phyloP scores from a whole-genome alignment of 2,113 vertebrate genomes.

The Dendrocopos noguchii region DNA sequence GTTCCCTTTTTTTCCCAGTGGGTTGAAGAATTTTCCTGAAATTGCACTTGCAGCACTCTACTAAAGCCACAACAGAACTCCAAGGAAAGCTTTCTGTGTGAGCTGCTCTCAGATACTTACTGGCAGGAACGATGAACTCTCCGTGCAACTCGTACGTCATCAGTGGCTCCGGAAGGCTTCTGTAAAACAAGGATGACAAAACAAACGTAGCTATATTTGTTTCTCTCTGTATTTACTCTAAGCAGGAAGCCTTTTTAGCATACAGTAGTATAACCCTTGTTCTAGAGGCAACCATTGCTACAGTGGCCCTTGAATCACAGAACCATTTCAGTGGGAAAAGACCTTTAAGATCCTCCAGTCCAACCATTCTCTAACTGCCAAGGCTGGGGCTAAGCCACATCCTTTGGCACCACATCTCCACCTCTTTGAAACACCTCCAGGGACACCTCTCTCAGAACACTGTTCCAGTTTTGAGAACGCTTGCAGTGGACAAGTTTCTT shows the following conservation, averaged over 20 bases:
- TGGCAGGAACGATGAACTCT: slow-evolving; percentile 93
- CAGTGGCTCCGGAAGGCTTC: slow-evolving; percentile 95
- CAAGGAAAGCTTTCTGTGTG: background rate
- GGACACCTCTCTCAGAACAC: too few relatives aligned
- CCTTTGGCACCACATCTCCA: too few relatives aligned
- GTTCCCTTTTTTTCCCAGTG: background rate
- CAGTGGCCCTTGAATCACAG: background rate
- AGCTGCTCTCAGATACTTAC: slow-evolving; percentile 79
- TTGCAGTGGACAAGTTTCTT: too few relatives aligned
- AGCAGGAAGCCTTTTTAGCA: background rate
- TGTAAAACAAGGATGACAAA: slow-evolving; percentile 70
- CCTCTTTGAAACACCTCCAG: too few relatives aligned
- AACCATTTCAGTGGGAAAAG: too few relatives aligned
- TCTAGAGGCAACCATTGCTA: background rate
- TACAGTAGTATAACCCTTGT: background rate
- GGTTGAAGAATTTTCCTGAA: background rate
- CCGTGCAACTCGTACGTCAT: slow-evolving; percentile 96
- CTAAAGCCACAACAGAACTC: background rate
- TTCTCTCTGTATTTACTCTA: background rate
- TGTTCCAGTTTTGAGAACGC: too few relatives aligned
- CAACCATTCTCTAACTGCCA: too few relatives aligned
- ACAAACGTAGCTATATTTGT: background rate
- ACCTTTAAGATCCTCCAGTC: too few relatives aligned
- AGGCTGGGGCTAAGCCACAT: too few relatives aligned
- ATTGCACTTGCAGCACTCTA: background rate